A percentile compares a stretch with the other conserved stretches of the same genome.
Evolutionary conservation across 2,797 vertebrate genomes (phyloP).

Genomic region (Enteromius fasciolatus): DNA sequence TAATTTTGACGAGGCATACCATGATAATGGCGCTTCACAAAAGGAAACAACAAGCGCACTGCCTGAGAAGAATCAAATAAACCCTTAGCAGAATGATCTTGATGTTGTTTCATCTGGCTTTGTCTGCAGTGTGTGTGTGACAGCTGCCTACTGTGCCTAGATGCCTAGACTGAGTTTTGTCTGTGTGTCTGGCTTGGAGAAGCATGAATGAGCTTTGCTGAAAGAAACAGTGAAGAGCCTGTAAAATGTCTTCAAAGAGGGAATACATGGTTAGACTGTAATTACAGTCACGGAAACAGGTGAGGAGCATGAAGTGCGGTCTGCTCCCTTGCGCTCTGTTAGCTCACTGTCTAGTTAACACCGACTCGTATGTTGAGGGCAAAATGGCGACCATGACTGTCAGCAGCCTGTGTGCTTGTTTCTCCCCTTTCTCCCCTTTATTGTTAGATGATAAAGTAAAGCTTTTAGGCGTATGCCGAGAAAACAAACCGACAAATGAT

Average conservation of each 20-base stretch:
- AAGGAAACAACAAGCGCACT: conserved; percentile 22
- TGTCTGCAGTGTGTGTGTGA: conserved; percentile 20
- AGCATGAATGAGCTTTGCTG: conserved; percentile 27
- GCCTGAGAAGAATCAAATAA: conserved; percentile 14
- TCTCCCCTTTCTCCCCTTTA: background rate
- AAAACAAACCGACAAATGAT: conserved; percentile 25
- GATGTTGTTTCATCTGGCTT: conserved; percentile 44
- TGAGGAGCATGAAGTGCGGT: conserved; percentile 26
- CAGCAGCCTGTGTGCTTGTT: conserved; percentile 29
- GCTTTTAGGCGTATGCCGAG: conserved; percentile 21
- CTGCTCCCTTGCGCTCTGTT: conserved; percentile 12
- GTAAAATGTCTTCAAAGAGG: conserved; percentile 26
- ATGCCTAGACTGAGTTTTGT: conserved; percentile 27
- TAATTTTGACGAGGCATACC: conserved; percentile 25
- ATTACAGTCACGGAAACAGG: conserved; percentile 51
- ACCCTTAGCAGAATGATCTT: conserved; percentile 29
- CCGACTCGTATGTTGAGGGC: conserved; percentile 35
- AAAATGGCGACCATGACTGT: conserved; percentile 50
- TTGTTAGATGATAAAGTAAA: conserved; percentile 12
- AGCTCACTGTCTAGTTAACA: conserved; percentile 39
- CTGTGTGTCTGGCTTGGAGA: conserved; percentile 23
- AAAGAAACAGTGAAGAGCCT: conserved; percentile 31
- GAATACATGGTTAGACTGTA: conserved; percentile 43
- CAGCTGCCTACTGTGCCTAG: conserved; percentile 13
- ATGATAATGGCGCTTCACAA: conserved; percentile 21